Evolutionary conservation across 2,888 invertebrate genomes (phyloP).

Genomic region (Oxycera nigricornis): DNA sequence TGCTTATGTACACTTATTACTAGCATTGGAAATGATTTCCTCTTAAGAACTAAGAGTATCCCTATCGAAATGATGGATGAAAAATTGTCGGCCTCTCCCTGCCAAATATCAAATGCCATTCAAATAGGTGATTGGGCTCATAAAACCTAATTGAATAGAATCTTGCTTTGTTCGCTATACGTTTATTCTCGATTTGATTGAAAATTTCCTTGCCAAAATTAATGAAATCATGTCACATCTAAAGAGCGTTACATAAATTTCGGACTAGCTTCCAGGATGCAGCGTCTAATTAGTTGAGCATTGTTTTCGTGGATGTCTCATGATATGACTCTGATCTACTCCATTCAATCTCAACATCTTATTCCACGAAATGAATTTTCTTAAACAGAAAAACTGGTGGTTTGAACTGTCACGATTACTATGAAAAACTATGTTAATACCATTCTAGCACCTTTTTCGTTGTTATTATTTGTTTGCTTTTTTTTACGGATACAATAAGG

Average conservation of each 20-base stretch:
- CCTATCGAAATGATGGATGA: background rate
- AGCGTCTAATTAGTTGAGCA: background rate
- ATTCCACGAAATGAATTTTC: background rate
- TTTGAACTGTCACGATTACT: background rate
- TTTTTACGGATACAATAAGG: too few species aligned
- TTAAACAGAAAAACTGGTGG: too few species aligned
- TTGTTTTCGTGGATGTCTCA: too few species aligned
- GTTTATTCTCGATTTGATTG: constrained; percentile 1
- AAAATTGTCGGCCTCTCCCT: background rate
- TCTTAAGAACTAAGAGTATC: background rate
- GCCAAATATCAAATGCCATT: constrained; percentile 39
- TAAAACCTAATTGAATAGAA: constrained; percentile 55
- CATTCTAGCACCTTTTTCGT: constrained; percentile 49
- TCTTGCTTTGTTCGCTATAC: too few species aligned
- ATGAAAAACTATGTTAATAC: constrained; percentile 34
- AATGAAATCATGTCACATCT: constrained; percentile 22
- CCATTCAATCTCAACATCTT: background rate
- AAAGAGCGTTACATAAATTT: background rate
- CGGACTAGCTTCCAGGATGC: constrained; percentile 9
- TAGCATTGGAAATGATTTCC: background rate
- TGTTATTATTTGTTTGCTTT: constrained; percentile 45
- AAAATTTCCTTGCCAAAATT: background rate
- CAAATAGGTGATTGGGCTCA: constrained; percentile 60
- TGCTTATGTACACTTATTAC: constrained; percentile 23
- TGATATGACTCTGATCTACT: constrained; percentile 12